Evolutionary conservation across 2,888 invertebrate species (phyloP).

Genomic region (Copidosoma aretas): DNA sequence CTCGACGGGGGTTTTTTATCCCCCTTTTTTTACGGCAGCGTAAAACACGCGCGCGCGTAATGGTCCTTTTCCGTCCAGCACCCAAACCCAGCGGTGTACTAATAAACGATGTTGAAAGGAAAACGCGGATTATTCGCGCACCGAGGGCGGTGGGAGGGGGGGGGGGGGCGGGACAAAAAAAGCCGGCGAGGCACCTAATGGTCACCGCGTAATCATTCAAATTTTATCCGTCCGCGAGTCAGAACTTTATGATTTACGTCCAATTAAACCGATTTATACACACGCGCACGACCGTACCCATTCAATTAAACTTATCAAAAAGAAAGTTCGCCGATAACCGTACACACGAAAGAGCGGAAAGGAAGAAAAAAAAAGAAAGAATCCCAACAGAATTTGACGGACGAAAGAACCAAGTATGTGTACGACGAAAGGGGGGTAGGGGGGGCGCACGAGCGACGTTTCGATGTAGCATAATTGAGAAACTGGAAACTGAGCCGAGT

Average conservation of each 20-base stretch:
- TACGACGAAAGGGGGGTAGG: too few species aligned
- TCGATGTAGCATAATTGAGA: conserved; percentile 21
- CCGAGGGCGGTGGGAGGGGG: too few species aligned
- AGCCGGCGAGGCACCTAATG: too few species aligned
- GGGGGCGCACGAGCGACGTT: background rate
- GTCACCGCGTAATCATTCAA: background rate
- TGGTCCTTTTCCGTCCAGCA: too few species aligned
- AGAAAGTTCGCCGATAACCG: conserved; percentile 33
- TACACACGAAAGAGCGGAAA: conserved; percentile 7
- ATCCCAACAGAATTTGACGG: background rate
- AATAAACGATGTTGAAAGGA: too few species aligned
- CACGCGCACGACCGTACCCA: background rate
- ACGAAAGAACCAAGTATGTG: too few species aligned
- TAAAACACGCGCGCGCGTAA: too few species aligned
- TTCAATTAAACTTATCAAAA: conserved; percentile 33
- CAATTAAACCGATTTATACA: conserved; percentile 1
- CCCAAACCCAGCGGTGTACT: too few species aligned
- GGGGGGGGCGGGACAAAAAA: too few species aligned
- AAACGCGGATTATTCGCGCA: too few species aligned
- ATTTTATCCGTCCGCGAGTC: conserved; percentile 6
- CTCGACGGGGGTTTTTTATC: background rate
- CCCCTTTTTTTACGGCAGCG: too few species aligned
- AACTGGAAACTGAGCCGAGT: conserved; percentile 21
- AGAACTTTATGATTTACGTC: conserved; percentile 1
- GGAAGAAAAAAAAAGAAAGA: background rate